Evolutionary conservation across 2,888 invertebrate species (phyloP).

Genomic region (Bugulina stolonifera): DNA sequence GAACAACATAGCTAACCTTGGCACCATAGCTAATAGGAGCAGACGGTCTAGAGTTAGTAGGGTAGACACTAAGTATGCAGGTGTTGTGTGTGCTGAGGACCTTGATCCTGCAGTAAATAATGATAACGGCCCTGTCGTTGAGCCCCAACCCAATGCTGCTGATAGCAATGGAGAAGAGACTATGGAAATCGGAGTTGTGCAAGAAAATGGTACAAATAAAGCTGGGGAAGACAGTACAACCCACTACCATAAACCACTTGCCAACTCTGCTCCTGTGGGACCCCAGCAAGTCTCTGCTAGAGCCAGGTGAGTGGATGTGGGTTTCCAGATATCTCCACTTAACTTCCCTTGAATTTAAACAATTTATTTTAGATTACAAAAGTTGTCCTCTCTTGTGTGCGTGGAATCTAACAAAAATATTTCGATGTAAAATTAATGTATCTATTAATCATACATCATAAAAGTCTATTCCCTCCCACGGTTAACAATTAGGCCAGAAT

Average conservation of each 20-base stretch:
- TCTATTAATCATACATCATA: no score
- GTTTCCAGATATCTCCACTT: no score
- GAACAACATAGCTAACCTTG: constrained; percentile 23
- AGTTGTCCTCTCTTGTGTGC: no score
- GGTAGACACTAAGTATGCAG: constrained; percentile 9
- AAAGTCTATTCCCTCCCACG: no score
- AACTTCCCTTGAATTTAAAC: no score
- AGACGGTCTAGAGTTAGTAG: neutral
- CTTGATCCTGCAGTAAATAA: neutral
- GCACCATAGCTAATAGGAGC: neutral
- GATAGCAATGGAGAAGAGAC: neutral
- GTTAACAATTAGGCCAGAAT: no score
- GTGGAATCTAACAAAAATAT: no score
- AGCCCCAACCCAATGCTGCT: no score
- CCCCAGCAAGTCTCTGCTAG: constrained; percentile 21
- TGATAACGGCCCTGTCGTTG: neutral
- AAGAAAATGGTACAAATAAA: neutral
- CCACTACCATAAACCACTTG: neutral
- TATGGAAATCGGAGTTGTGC: neutral
- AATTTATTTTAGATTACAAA: no score
- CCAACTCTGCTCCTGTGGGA: neutral
- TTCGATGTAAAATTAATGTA: no score
- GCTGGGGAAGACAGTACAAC: neutral
- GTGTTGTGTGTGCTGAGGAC: constrained; percentile 9
- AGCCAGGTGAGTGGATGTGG: constrained; percentile 2